Conservation (phyloP, 2,797 vertebrate species). For the Brachymystax lenok region DNA sequence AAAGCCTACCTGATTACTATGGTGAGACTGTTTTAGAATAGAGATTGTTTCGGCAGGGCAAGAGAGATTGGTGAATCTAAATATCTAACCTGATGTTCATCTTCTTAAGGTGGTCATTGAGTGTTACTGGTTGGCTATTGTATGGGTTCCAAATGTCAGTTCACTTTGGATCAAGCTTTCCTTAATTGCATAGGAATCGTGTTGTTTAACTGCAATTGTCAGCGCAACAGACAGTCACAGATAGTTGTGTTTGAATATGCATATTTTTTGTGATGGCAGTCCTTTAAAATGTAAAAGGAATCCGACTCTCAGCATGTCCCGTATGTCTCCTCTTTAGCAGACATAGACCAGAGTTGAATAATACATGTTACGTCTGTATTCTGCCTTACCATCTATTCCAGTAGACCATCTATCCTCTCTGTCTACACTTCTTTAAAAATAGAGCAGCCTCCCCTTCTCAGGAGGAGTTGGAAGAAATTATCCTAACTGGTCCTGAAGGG, state of each 20-base stretch:
- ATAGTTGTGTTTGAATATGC: not conserved
- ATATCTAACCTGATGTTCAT: not conserved
- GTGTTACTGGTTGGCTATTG: no score
- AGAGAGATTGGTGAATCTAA: not conserved
- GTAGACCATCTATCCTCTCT: not conserved
- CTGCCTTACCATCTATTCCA: not conserved
- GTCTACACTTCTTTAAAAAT: not conserved
- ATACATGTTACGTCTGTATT: not conserved
- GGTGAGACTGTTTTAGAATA: no score
- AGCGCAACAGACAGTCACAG: not conserved
- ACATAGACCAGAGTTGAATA: conserved; percentile 1
- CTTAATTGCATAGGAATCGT: not conserved
- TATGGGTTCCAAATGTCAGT: not conserved
- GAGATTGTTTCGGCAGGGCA: not conserved
- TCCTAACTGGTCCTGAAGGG: no score
- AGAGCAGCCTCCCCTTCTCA: not conserved
- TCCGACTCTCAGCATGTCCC: not conserved
- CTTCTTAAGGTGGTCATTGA: not conserved
- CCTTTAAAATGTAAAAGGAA: not conserved
- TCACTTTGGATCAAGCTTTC: not conserved
- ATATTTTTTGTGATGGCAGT: not conserved
- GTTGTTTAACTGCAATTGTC: not conserved
- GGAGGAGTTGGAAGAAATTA: not conserved
- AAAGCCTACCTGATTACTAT: no score
- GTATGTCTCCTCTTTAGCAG: not conserved